Evolutionary conservation across 2,113 vertebrate species (phyloP).

Genomic region (Rhabdomys dilectus): DNA sequence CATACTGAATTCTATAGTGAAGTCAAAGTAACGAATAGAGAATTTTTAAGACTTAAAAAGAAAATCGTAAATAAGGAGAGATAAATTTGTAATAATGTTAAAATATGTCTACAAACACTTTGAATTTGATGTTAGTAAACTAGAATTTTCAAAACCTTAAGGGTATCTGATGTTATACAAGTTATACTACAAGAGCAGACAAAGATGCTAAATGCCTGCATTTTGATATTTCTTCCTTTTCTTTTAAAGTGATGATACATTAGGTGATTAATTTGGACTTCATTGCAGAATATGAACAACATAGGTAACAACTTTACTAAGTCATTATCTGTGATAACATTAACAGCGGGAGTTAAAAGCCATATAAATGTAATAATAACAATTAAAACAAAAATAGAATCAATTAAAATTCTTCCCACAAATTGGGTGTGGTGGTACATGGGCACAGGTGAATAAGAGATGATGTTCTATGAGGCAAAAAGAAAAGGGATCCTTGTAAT

Average conservation of each 20-base stretch:
- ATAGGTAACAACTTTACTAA: background rate
- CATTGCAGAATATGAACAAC: conserved; percentile 49
- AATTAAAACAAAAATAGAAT: background rate
- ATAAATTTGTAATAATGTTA: background rate
- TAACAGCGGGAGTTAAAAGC: background rate
- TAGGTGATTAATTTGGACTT: background rate
- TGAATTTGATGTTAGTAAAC: conserved; percentile 43
- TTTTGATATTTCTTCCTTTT: background rate
- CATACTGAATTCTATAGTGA: conserved; percentile 19
- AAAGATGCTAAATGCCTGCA: background rate
- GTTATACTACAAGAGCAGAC: background rate
- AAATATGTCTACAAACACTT: background rate
- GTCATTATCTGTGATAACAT: background rate
- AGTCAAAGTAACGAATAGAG: background rate
- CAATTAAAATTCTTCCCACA: background rate
- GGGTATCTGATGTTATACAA: background rate
- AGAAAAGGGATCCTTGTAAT: background rate
- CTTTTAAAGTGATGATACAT: background rate
- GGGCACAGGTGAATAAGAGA: background rate
- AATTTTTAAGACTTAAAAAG: background rate
- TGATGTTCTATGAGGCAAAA: background rate
- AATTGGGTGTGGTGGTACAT: background rate
- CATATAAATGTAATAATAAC: background rate
- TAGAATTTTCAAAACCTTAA: background rate
- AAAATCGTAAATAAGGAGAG: background rate